Percentiles rank a stretch among this genome's conserved stretches.
Evolutionary conservation across 2,797 vertebrate species (phyloP).

Genomic region (Neosalanx taihuensis): DNA sequence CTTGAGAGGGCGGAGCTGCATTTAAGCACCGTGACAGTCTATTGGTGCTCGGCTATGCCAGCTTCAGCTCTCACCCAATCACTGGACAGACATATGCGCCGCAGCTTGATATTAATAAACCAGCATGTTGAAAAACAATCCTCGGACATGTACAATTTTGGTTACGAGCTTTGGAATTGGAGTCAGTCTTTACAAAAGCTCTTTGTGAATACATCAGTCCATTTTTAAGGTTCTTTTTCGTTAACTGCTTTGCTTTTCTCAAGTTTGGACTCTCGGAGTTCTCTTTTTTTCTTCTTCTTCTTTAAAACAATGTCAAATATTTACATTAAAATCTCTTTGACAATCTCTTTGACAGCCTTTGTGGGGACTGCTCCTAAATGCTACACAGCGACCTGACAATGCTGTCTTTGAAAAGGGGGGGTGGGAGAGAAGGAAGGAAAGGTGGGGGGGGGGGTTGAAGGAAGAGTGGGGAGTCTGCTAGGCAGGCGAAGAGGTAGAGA

Average conservation of each 20-base stretch:
- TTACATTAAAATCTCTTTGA: constrained; percentile 77
- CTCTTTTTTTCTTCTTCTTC: constrained; percentile 18
- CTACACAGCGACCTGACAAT: constrained; percentile 86
- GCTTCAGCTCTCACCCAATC: constrained; percentile 61
- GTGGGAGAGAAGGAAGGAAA: constrained; percentile 47
- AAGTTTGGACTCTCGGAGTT: constrained; percentile 74
- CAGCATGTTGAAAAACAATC: constrained; percentile 94
- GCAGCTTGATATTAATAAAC: constrained; percentile 80
- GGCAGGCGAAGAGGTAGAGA: constrained; percentile 98
- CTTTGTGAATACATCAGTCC: constrained; percentile 91
- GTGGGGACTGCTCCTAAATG: constrained; percentile 89
- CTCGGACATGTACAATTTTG: constrained; percentile 96
- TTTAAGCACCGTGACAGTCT: constrained; percentile 61
- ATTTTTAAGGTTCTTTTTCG: constrained; percentile 74
- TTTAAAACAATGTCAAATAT: constrained; percentile 38
- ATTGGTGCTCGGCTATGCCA: constrained; percentile 55
- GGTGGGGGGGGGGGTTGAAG: constrained; percentile 66
- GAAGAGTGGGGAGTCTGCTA: constrained; percentile 87
- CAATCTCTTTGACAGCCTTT: constrained; percentile 72
- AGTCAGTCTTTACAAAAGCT: constrained; percentile 92
- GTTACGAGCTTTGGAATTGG: constrained; percentile 99
- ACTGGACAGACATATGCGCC: constrained; percentile 70
- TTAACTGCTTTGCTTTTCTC: constrained; percentile 76
- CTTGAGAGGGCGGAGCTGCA: constrained; percentile 65
- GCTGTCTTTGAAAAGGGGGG: constrained; percentile 83